These are phyloP conservation scores for Drosophila flavopinicola DNA, from an alignment of 2,888 invertebrate species.

Conservation along the genomic window DNA sequence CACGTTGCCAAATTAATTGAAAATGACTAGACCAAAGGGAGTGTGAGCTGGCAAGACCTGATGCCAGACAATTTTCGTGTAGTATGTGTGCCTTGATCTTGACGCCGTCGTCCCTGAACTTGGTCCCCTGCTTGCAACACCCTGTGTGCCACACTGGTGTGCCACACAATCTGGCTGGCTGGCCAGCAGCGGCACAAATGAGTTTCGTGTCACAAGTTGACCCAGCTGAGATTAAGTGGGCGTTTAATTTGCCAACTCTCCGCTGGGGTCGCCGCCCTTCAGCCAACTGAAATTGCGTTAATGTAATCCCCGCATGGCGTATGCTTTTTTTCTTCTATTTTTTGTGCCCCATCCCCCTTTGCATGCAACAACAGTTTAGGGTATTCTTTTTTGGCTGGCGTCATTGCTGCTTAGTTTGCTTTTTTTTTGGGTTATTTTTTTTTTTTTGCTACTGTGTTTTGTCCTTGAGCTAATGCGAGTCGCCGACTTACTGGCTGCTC, in stretches of 20 bases:
- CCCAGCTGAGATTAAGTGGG: conserved; percentile 78
- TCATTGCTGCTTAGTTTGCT: conserved; percentile 13
- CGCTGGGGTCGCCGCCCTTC: conserved; percentile 54
- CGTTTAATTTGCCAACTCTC: conserved; percentile 77
- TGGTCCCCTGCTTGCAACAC: conserved; percentile 34
- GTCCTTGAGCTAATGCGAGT: conserved; percentile 47
- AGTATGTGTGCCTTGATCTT: conserved; percentile 71
- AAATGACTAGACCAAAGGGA: conserved; percentile 67
- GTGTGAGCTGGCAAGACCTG: neutral
- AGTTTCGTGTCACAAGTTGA: conserved; percentile 79
- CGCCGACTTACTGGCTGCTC: conserved; percentile 44
- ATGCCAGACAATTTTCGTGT: conserved; percentile 30
- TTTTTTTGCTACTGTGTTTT: conserved; percentile 17
- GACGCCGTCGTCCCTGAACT: conserved; percentile 67
- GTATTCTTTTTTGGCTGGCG: conserved; percentile 22
- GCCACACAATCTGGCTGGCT: conserved; percentile 15
- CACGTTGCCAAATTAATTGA: conserved; percentile 76
- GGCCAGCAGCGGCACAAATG: conserved; percentile 63
- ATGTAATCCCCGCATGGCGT: conserved; percentile 73
- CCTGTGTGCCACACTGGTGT: neutral
- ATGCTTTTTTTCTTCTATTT: conserved; percentile 41
- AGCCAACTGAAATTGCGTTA: conserved; percentile 67
- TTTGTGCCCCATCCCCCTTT: neutral
- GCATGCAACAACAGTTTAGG: conserved; percentile 30
- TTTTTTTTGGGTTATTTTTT: conserved; percentile 1